These are phyloP conservation scores for Apeira syringaria DNA, from an alignment of 2,888 invertebrate species.

Conservation along the genomic window DNA sequence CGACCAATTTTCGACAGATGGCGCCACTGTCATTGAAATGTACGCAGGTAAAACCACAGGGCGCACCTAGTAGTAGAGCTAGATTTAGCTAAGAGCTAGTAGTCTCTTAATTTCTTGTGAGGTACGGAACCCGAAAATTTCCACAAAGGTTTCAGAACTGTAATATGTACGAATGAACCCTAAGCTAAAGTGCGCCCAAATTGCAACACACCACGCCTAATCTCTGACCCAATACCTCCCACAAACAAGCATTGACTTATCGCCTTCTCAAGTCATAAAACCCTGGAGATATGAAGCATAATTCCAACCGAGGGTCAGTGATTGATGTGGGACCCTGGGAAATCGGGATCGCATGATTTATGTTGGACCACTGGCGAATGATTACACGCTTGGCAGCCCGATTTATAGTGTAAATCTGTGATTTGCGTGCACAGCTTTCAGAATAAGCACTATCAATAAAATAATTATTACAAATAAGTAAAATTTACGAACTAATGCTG, in stretches of 20 bases:
- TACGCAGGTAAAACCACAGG: too few relatives aligned
- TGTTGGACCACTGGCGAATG: conserved; percentile 38
- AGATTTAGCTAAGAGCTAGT: too few relatives aligned
- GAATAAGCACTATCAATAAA: neutral
- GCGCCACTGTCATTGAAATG: too few relatives aligned
- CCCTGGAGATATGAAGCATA: conserved; percentile 30
- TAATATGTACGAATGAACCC: too few relatives aligned
- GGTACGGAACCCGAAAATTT: too few relatives aligned
- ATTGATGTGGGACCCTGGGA: conserved; percentile 43
- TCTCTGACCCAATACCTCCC: conserved; percentile 11
- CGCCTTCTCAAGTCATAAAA: conserved; percentile 24
- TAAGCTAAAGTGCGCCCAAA: too few relatives aligned
- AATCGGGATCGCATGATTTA: conserved; percentile 46
- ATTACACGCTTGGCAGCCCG: conserved; percentile 39
- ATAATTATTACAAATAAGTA: too few relatives aligned
- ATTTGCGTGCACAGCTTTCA: conserved; percentile 1
- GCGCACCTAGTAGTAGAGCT: too few relatives aligned
- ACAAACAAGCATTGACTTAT: conserved; percentile 27
- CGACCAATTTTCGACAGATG: too few relatives aligned
- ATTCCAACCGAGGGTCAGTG: conserved; percentile 40
- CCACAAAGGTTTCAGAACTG: too few relatives aligned
- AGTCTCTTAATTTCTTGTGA: too few relatives aligned
- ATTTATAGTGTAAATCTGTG: conserved; percentile 40
- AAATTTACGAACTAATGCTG: too few relatives aligned
- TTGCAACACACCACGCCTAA: neutral